Percentiles rank a stretch among this genome's conserved stretches.
phyloP scores from a whole-genome alignment of 2,113 vertebrate genomes.

The Ochotona princeps region DNA sequence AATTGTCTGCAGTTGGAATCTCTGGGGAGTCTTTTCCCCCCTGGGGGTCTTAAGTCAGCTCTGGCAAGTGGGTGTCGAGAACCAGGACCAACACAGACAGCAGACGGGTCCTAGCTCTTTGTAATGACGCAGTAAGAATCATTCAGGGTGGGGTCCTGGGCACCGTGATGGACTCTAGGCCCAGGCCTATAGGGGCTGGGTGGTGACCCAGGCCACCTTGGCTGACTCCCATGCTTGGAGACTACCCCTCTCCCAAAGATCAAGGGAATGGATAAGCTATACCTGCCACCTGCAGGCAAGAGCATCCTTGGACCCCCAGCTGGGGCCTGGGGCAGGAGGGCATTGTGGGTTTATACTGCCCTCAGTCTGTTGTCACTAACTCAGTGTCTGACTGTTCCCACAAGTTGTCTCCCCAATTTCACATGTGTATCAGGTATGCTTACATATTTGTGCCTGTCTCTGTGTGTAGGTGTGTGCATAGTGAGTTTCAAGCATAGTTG shows the following conservation, averaged over 20 bases:
- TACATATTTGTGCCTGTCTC: accelerated
- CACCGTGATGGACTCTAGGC: not conserved
- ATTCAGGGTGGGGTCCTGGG: too few relatives aligned
- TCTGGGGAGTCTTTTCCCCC: too few relatives aligned
- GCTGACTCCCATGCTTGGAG: not conserved
- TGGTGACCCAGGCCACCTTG: not conserved
- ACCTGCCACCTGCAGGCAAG: too few relatives aligned
- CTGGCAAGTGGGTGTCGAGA: too few relatives aligned
- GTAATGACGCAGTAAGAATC: too few relatives aligned
- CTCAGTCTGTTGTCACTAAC: not conserved
- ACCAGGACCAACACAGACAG: too few relatives aligned
- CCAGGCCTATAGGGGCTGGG: too few relatives aligned
- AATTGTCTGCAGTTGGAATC: not conserved
- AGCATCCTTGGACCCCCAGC: not conserved
- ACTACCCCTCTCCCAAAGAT: too few relatives aligned
- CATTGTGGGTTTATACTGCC: too few relatives aligned
- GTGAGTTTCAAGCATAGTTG: not conserved
- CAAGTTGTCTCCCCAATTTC: too few relatives aligned
- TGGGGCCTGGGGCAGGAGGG: not conserved
- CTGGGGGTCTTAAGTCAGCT: too few relatives aligned
- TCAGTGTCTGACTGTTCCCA: not conserved
- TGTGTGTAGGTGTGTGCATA: accelerated
- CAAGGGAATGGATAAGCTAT: not conserved
- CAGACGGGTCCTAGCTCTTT: too few relatives aligned
- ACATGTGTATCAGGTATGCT: accelerated